A percentile compares a stretch with the other conserved stretches of the same genome.
These are phyloP conservation scores for Alfaro cultratus DNA, from an alignment of 2,797 vertebrate genomes.

Conservation along the genomic window DNA sequence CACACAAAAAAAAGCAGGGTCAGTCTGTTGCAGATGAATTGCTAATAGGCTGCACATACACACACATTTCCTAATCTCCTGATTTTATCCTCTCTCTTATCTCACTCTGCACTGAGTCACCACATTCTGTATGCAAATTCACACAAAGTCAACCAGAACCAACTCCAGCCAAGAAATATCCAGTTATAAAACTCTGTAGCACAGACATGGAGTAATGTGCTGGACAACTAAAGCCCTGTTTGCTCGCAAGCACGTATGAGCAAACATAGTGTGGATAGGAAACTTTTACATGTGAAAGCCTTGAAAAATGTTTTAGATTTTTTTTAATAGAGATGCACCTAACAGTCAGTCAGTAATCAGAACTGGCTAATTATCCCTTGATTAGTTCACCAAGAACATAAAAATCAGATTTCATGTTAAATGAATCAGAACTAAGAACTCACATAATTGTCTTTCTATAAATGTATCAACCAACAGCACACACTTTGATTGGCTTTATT, in stretches of 20 bases:
- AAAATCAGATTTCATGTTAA: neutral
- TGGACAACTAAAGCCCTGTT: conserved; percentile 4
- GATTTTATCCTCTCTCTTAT: conserved; percentile 63
- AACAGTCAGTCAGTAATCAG: neutral
- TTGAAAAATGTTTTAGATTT: neutral
- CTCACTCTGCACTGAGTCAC: conserved; percentile 55
- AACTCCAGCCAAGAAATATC: conserved; percentile 21
- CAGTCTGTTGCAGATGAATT: conserved; percentile 57
- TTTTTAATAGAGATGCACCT: neutral
- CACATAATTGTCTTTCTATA: neutral
- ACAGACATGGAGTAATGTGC: neutral
- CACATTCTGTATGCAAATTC: conserved; percentile 61
- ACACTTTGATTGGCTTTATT: neutral
- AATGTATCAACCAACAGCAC: neutral
- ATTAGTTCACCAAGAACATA: too few relatives aligned
- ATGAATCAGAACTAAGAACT: neutral
- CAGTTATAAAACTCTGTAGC: conserved; percentile 22
- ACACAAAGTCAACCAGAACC: conserved; percentile 48
- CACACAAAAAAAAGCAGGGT: conserved; percentile 53
- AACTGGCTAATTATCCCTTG: neutral
- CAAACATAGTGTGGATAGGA: neutral
- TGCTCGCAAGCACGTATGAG: neutral
- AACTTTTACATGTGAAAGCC: neutral
- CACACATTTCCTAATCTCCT: conserved; percentile 46
- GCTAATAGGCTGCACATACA: conserved; percentile 39